Percentiles rank a stretch among this genome's conserved stretches.
Evolutionary conservation across 1,140 invertebrate genomes (phyloP).

Genomic region (Ladona fulva): DNA sequence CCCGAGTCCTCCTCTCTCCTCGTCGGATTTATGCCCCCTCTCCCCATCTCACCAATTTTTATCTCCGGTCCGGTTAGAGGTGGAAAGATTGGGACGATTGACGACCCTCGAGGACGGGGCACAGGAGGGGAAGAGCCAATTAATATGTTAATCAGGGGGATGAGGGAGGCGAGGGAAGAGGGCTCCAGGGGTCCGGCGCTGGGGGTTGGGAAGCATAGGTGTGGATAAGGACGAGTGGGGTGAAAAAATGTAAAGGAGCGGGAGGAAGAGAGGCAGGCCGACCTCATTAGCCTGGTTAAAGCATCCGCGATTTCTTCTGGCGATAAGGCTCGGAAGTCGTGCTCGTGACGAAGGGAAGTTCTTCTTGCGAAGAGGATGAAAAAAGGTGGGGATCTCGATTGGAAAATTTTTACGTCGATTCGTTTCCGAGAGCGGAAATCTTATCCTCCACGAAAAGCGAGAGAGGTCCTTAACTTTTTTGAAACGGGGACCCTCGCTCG

Average conservation of each 20-base stretch:
- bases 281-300: conserved; percentile 5
- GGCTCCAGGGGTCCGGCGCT: not conserved
- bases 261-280: not conserved
- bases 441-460: too few relatives aligned
- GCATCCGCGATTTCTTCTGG: not conserved
- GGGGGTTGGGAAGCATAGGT: not conserved
- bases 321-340: not conserved
- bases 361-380: not conserved
- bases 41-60: not conserved
- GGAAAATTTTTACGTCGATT: too few relatives aligned
- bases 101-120: not conserved
- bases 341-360: not conserved
- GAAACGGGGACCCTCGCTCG: too few relatives aligned
- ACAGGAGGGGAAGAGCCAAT: not conserved
- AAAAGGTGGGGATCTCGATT: not conserved
- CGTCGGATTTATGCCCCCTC: too few relatives aligned
- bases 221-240: not conserved
- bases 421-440: too few relatives aligned
- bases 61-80: not conserved
- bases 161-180: not conserved
- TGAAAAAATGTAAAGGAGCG: not conserved
- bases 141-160: conserved; percentile 4
- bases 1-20: too few relatives aligned
- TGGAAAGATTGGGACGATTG: not conserved
- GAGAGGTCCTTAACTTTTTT: too few relatives aligned